Evolutionary conservation across 2,888 invertebrate genomes (phyloP).

Genomic region (Aethes cnicana): DNA sequence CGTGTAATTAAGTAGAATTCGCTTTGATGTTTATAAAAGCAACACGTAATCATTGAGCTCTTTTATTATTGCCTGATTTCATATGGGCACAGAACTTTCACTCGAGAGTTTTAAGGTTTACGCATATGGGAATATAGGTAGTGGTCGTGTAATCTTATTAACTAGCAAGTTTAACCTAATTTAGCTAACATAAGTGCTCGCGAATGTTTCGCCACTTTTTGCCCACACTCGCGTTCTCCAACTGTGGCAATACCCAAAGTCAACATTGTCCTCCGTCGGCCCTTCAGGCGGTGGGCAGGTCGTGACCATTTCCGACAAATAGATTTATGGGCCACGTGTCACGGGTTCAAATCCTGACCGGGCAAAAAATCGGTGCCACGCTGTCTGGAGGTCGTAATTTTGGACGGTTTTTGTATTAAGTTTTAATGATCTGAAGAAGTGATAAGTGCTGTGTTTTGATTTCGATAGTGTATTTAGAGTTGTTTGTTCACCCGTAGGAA

Average conservation of each 20-base stretch:
- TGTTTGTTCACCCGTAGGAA: neutral
- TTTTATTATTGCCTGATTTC: too few species aligned
- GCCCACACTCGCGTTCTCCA: constrained; percentile 17
- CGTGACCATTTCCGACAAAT: constrained; percentile 62
- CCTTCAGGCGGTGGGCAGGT: constrained; percentile 3
- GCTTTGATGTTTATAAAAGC: too few species aligned
- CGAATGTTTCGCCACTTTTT: neutral
- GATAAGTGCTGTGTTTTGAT: constrained; percentile 32
- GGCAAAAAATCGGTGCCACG: constrained; percentile 67
- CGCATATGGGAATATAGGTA: too few species aligned
- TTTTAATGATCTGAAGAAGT: constrained; percentile 38
- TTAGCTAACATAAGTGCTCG: constrained; percentile 1
- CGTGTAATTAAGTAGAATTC: too few species aligned
- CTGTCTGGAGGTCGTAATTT: constrained; percentile 51
- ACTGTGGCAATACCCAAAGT: constrained; percentile 27
- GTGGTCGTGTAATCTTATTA: too few species aligned
- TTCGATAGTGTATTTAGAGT: too few species aligned
- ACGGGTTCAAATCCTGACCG: constrained; percentile 34
- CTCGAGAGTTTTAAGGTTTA: too few species aligned
- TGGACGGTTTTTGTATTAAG: constrained; percentile 6
- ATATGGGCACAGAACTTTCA: too few species aligned
- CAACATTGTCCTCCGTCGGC: constrained; percentile 30
- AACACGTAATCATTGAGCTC: too few species aligned
- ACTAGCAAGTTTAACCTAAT: too few species aligned
- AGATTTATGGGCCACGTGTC: constrained; percentile 62